Evolutionary conservation across 2,888 invertebrate genomes (phyloP).

Genomic region (Drosophila siamana): DNA sequence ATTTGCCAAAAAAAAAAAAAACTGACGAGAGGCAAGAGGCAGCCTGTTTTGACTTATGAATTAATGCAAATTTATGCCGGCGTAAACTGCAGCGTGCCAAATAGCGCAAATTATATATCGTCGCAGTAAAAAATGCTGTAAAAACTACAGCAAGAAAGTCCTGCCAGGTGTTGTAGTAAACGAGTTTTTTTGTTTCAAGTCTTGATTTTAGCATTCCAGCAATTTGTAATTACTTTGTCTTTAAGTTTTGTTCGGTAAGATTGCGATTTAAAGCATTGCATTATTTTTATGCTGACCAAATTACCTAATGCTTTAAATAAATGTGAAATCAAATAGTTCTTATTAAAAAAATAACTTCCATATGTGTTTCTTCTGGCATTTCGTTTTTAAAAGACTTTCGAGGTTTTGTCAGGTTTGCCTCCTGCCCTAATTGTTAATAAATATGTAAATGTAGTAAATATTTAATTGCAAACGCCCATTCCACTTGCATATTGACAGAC

Average conservation of each 20-base stretch:
- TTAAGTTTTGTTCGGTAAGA: too few relatives aligned
- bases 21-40: slow-evolving; percentile 7
- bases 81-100: slow-evolving; percentile 53
- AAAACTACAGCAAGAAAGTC: neutral
- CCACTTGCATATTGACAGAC: slow-evolving; percentile 22
- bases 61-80: slow-evolving; percentile 69
- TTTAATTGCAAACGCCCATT: slow-evolving; percentile 8
- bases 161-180: neutral
- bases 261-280: too few relatives aligned
- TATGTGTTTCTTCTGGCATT: too few relatives aligned
- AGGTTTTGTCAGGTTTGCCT: neutral
- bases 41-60: slow-evolving; percentile 52
- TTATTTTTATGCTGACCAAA: too few relatives aligned
- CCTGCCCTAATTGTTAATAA: slow-evolving; percentile 22
- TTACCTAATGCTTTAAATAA: too few relatives aligned
- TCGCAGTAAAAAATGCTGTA: slow-evolving; percentile 7
- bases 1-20: slow-evolving; percentile 22
- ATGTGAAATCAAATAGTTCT: too few relatives aligned
- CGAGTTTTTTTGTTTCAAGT: neutral
- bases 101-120: slow-evolving; percentile 33
- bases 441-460: slow-evolving; percentile 15
- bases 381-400: neutral
- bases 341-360: too few relatives aligned
- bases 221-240: too few relatives aligned
- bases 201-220: too few relatives aligned